Conservation (phyloP, 2,888 invertebrate genomes). For the Thelaira solivaga region DNA sequence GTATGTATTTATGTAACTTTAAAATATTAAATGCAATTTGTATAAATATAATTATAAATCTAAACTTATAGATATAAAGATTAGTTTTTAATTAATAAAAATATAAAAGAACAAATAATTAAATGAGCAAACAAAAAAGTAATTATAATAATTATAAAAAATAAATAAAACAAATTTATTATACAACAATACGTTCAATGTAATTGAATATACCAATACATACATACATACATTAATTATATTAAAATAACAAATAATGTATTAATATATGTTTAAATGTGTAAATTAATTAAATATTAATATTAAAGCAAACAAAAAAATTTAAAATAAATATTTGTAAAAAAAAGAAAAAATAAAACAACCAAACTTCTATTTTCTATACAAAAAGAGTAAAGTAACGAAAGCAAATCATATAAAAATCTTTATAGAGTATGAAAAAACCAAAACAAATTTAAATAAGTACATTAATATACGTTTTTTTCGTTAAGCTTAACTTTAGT, state of each 20-base stretch:
- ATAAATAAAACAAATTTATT: conserved; percentile 49
- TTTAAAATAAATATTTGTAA: conserved; percentile 62
- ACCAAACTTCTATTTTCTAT: conserved; percentile 52
- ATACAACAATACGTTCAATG: conserved; percentile 61
- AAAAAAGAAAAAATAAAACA: conserved; percentile 49
- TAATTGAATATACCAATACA: conserved; percentile 59
- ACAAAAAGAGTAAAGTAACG: conserved; percentile 7
- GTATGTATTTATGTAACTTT: neutral
- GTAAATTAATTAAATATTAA: conserved; percentile 62
- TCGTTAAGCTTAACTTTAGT: no score
- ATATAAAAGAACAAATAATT: conserved; percentile 31
- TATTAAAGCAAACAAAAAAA: conserved; percentile 48
- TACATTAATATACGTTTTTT: no score
- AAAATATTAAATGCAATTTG: conserved; percentile 56
- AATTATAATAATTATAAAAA: conserved; percentile 47
- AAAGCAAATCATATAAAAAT: no score
- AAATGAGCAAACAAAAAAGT: conserved; percentile 32
- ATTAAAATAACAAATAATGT: conserved; percentile 59
- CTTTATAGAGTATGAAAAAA: no score
- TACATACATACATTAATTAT: conserved; percentile 62
- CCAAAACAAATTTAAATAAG: no score
- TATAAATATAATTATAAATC: conserved; percentile 56
- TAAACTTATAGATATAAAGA: conserved; percentile 61
- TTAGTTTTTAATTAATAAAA: conserved; percentile 60
- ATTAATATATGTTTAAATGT: conserved; percentile 66